phyloP scores from a whole-genome alignment of 1,140 invertebrate genomes.

The Caenorhabditis briggsae region DNA sequence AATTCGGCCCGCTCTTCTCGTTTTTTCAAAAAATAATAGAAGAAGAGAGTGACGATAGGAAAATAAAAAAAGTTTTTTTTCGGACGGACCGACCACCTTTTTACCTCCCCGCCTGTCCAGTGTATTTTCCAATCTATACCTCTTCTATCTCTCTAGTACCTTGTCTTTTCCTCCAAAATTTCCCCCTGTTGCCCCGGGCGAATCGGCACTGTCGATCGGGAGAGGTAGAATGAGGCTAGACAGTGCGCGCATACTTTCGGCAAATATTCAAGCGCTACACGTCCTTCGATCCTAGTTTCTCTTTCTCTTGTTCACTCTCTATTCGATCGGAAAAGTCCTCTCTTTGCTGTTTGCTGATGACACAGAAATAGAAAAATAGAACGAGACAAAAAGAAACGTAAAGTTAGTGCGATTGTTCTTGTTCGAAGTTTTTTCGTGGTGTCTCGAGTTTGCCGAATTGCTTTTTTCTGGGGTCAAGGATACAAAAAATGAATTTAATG shows the following conservation, averaged over 20 bases:
- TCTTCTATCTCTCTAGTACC: background rate
- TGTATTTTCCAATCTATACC: background rate
- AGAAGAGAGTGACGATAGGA: constrained; percentile 10
- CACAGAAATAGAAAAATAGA: constrained; percentile 19
- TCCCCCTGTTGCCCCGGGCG: background rate
- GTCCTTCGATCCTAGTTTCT: constrained; percentile 21
- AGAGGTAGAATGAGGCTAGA: background rate
- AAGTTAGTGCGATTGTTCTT: constrained; percentile 41
- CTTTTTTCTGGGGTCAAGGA: background rate
- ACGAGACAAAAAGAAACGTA: background rate
- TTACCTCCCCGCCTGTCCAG: background rate
- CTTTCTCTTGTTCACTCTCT: background rate
- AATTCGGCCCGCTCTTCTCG: background rate
- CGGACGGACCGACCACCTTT: constrained; percentile 39
- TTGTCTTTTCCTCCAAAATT: constrained; percentile 4
- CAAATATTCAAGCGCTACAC: constrained; percentile 54
- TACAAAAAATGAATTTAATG: background rate
- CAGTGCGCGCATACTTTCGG: constrained; percentile 18
- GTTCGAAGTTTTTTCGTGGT: constrained; percentile 6
- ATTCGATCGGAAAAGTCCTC: background rate
- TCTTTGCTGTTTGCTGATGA: constrained; percentile 40
- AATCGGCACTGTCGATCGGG: background rate
- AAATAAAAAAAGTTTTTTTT: background rate
- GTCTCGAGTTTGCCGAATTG: constrained; percentile 13
- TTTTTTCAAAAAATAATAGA: constrained; percentile 18